Conservation (phyloP, 2,888 invertebrate species). For the Dexiosoma caninum region DNA sequence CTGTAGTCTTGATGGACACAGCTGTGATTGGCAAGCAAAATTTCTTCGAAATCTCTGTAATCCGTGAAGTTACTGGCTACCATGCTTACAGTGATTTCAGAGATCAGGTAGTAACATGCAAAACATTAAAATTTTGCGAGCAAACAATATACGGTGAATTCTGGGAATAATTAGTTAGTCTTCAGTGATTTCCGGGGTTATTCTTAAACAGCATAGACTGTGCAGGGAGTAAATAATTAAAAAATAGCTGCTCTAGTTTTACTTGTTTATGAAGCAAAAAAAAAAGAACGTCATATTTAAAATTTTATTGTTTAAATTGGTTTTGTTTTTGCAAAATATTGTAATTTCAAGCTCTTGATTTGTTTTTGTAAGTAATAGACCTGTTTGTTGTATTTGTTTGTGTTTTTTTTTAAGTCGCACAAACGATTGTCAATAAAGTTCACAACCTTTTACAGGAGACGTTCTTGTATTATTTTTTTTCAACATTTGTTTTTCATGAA, state of each 20-base stretch:
- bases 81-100: no score
- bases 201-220: no score
- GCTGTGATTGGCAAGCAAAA: no score
- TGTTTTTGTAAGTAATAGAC: constrained; percentile 40
- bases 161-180: no score
- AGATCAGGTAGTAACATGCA: no score
- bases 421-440: constrained; percentile 63
- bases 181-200: no score
- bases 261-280: constrained; percentile 14
- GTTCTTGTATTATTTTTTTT: constrained; percentile 8
- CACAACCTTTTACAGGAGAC: constrained; percentile 62
- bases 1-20: no score
- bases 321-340: constrained; percentile 54
- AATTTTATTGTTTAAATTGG: background rate
- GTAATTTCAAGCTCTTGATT: constrained; percentile 57
- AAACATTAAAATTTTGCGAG: no score
- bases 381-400: constrained; percentile 57
- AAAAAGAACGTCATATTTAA: constrained; percentile 1
- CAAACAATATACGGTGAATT: no score
- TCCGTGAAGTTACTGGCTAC: no score
- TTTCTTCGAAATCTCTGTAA: no score
- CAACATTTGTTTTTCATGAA: background rate
- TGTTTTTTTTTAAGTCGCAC: constrained; percentile 27
- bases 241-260: background rate
- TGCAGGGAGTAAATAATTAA: no score